Percentiles rank a stretch among this genome's conserved stretches.
Evolutionary conservation across 2,113 vertebrate genomes (phyloP).

Genomic region (Ranitomeya variabilis): DNA sequence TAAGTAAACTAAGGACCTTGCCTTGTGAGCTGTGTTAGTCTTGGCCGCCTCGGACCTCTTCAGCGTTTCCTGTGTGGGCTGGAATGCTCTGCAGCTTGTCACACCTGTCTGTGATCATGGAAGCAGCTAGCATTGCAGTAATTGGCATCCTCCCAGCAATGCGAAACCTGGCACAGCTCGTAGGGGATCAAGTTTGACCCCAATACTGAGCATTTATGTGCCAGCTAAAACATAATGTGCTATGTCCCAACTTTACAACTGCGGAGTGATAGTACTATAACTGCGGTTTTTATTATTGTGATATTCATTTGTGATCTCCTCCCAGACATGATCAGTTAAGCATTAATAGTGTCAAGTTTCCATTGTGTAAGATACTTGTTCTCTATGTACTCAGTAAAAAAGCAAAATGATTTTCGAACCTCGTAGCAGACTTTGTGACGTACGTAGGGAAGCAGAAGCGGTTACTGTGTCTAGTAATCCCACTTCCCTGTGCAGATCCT

Average conservation of each 20-base stretch:
- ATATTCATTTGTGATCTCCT: not conserved
- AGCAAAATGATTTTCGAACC: not conserved
- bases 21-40: not conserved
- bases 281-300: no score
- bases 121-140: slow-evolving; percentile 16
- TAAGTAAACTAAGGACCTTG: not conserved
- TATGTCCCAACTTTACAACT: not conserved
- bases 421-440: not conserved
- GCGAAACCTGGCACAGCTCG: slow-evolving; percentile 37
- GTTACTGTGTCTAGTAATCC: not conserved
- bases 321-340: not conserved
- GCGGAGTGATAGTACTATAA: no score
- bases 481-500: not conserved
- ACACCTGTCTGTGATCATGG: slow-evolving; percentile 40
- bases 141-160: slow-evolving; percentile 28
- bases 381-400: not conserved
- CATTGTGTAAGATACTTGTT: not conserved
- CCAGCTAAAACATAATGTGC: slow-evolving; percentile 20
- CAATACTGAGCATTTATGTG: slow-evolving; percentile 1
- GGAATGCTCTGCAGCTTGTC: slow-evolving; percentile 37
- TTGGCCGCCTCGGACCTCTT: slow-evolving; percentile 25
- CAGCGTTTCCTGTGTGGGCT: slow-evolving; percentile 45
- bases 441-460: not conserved
- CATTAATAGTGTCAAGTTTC: not conserved
- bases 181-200: slow-evolving; percentile 11